A percentile compares a stretch with the other conserved stretches of the same genome.
phyloP scores from a whole-genome alignment of 2,113 vertebrate genomes.

The Chionomys nivalis region DNA sequence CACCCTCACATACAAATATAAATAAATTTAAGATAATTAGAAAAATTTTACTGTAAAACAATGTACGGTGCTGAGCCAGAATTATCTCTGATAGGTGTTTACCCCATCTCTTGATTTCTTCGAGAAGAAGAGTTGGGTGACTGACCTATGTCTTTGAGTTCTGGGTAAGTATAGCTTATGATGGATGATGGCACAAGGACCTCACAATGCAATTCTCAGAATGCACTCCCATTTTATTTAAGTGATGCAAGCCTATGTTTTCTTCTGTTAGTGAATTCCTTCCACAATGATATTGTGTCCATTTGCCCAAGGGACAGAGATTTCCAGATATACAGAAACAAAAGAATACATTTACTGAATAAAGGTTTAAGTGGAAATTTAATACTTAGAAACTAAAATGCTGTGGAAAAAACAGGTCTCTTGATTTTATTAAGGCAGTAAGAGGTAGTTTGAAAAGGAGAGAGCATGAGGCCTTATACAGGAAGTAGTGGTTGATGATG shows the following conservation, averaged over 20 bases:
- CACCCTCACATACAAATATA: background rate
- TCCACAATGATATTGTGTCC: background rate
- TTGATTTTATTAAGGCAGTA: slow-evolving; percentile 12
- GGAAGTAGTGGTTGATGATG: background rate
- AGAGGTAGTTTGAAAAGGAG: background rate
- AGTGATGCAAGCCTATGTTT: background rate
- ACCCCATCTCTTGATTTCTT: background rate
- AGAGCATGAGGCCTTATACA: background rate
- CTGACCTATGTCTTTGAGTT: background rate
- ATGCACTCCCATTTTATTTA: background rate
- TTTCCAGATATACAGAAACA: slow-evolving; percentile 1
- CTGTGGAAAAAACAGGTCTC: background rate
- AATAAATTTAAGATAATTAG: background rate
- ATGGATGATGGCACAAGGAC: background rate
- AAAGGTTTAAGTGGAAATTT: background rate
- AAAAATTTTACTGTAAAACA: background rate
- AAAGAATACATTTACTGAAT: slow-evolving; percentile 20
- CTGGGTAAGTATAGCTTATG: background rate
- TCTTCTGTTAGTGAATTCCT: background rate
- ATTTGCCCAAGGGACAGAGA: background rate
- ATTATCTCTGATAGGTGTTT: background rate
- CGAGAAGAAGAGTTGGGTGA: background rate
- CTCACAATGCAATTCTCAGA: background rate
- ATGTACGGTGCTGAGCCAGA: background rate
- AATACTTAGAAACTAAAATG: slow-evolving; percentile 16